Conservation (phyloP, 1,140 invertebrate genomes). For the honey bee (Apis mellifera) region DNA sequence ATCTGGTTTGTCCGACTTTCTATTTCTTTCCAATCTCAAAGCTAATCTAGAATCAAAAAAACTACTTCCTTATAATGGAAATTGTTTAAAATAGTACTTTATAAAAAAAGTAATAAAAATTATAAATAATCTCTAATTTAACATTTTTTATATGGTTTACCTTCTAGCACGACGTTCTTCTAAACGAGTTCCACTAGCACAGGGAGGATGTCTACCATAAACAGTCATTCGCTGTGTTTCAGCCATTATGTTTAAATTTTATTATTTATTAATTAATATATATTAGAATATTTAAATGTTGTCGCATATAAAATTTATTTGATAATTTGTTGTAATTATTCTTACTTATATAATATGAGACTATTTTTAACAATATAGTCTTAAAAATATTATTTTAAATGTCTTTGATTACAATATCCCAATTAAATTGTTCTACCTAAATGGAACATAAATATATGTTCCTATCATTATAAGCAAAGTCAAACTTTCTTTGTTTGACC, state of each 20-base stretch:
- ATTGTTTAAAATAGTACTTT: background rate
- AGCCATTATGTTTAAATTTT: slow-evolving; percentile 71
- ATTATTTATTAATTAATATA: slow-evolving; percentile 31
- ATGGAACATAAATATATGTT: slow-evolving; percentile 16
- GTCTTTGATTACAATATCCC: background rate
- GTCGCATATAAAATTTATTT: slow-evolving; percentile 6
- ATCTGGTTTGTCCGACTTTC: slow-evolving; percentile 92
- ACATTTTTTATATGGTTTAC: slow-evolving; percentile 70
- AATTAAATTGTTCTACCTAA: slow-evolving; percentile 22
- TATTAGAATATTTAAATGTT: background rate
- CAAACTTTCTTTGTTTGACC: slow-evolving; percentile 8
- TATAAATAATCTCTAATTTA: background rate
- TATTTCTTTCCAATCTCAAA: slow-evolving; percentile 84
- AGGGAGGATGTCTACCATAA: slow-evolving; percentile 87
- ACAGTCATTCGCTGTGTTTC: slow-evolving; percentile 83
- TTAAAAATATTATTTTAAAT: slow-evolving; percentile 22
- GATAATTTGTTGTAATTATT: slow-evolving; percentile 15
- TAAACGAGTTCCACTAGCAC: slow-evolving; percentile 86
- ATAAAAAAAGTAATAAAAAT: slow-evolving; percentile 3
- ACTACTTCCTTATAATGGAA: background rate
- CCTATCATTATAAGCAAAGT: slow-evolving; percentile 8
- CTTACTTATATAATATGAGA: slow-evolving; percentile 10
- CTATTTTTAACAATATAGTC: slow-evolving; percentile 24
- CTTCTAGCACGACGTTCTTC: slow-evolving; percentile 87
- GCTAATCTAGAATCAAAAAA: slow-evolving; percentile 66